Conservation (phyloP, 2,113 vertebrate genomes). For the Chaenocephalus aceratus region DNA sequence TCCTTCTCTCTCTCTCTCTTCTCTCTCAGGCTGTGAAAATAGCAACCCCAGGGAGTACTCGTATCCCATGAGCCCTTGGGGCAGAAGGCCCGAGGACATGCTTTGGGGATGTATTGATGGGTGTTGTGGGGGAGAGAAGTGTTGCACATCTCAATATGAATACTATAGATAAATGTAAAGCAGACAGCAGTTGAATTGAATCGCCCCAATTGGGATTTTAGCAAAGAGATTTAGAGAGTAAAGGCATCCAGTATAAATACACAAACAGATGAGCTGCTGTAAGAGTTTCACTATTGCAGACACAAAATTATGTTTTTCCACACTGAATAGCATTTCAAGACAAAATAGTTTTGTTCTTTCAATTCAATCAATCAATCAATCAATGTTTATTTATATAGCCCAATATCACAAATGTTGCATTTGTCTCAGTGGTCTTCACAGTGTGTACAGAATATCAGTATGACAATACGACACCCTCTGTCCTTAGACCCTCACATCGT, state of each 20-base stretch:
- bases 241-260: slow-evolving; percentile 10
- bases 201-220: slow-evolving; percentile 64
- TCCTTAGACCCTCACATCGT: too few species aligned
- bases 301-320: slow-evolving; percentile 1
- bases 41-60: slow-evolving; percentile 73
- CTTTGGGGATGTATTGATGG: slow-evolving; percentile 65
- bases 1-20: slow-evolving; percentile 71
- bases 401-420: too few species aligned
- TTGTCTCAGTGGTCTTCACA: too few species aligned
- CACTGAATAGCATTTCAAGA: neutral
- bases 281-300: slow-evolving; percentile 4
- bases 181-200: slow-evolving; percentile 53
- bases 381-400: too few species aligned
- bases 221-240: slow-evolving; percentile 40
- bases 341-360: neutral
- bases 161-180: slow-evolving; percentile 69
- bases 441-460: too few species aligned
- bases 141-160: slow-evolving; percentile 55
- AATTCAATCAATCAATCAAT: neutral
- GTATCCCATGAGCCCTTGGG: slow-evolving; percentile 79
- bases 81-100: slow-evolving; percentile 79
- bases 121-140: slow-evolving; percentile 29
- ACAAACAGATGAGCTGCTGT: slow-evolving; percentile 14
- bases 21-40: slow-evolving; percentile 76
- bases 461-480: too few species aligned